These are phyloP conservation scores for Stenolophus ochropezus DNA, from an alignment of 2,888 invertebrate species.

Conservation along the genomic window DNA sequence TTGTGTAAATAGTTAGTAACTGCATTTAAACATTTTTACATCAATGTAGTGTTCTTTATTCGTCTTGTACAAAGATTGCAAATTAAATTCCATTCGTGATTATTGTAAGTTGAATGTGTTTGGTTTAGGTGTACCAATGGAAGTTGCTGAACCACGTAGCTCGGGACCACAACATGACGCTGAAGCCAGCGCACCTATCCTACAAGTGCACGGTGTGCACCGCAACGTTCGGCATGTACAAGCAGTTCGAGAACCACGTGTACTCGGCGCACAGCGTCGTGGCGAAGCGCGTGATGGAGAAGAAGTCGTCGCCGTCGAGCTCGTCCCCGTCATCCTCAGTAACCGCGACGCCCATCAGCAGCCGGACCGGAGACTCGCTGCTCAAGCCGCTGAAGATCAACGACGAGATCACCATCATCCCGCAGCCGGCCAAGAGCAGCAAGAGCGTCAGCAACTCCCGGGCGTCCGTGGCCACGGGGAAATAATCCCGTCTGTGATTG, in stretches of 20 bases:
- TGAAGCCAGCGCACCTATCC: conserved; percentile 94
- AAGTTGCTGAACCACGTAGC: conserved; percentile 94
- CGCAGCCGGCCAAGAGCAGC: conserved; percentile 81
- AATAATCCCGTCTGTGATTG: conserved; percentile 51
- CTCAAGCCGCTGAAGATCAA: conserved; percentile 90
- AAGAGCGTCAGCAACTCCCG: conserved; percentile 58
- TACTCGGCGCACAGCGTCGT: conserved; percentile 95
- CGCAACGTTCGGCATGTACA: conserved; percentile 96
- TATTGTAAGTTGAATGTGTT: conserved; percentile 59
- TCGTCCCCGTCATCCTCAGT: conserved; percentile 68
- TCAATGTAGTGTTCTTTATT: too few species aligned
- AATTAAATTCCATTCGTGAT: neutral
- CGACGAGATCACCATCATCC: conserved; percentile 92
- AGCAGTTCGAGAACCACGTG: conserved; percentile 95
- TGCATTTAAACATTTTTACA: too few species aligned
- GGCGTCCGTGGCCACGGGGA: conserved; percentile 28
- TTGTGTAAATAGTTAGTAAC: too few species aligned
- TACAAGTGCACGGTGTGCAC: conserved; percentile 97
- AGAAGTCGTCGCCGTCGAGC: conserved; percentile 74
- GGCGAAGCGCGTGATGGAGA: conserved; percentile 89
- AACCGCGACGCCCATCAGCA: conserved; percentile 66
- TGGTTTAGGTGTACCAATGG: conserved; percentile 94
- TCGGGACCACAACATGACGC: conserved; percentile 91
- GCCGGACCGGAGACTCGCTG: conserved; percentile 75
- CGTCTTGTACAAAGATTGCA: neutral